Evolutionary conservation across 2,113 vertebrate species (phyloP), one percentile per base, ranked within the genome.

Genomic region (Cnemophilus loriae): DNA sequence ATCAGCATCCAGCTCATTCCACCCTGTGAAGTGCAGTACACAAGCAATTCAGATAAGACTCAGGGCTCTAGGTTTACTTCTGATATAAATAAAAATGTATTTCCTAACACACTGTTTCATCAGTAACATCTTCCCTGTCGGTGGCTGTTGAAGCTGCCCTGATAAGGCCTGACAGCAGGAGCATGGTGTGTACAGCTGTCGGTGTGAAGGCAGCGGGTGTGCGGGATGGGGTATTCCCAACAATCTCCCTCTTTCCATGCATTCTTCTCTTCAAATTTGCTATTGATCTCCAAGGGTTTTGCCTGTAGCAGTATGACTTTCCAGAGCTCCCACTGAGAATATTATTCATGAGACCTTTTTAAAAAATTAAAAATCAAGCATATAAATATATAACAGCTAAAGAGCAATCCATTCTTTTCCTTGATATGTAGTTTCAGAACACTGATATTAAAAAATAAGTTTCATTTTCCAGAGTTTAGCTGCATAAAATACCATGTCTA

Each of bases 211-310:
- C 56, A 49, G 49, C 1, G 21, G 57, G 79, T 3, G 6, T 17
- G 3, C 2, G 1, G 13, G 21, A 7, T 19, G 9, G 49, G 49
- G 1, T 17, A 9, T 4, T 39, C 28, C 24, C 1, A 0, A 20
- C 9, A 27, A 28, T 5, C 15, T 28, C 19, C n/a, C n/a, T 52
- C 27, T 26, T 50, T 32, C 27, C 37, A 10, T 4, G 23, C 50
- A 26, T 14, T 35, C 61, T 18, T 8, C 44, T 35, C 35, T 52
- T 27, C 57, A 28, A 3, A 12, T 28, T 13, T 61, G 10, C 33
- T 16, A 18, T 32, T 44, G 6, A 13, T 35, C 27, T 60, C 41
- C 37, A 63, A 30, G 8, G 22, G 32, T 35, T 76, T 23, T 76
- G 17, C 33, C 74, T 86, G 20, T 35, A 39, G 26, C 47, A 78